These are phyloP conservation scores for Salminus brasiliensis DNA, from an alignment of 2,113 vertebrate genomes.

Conservation along the genomic window DNA sequence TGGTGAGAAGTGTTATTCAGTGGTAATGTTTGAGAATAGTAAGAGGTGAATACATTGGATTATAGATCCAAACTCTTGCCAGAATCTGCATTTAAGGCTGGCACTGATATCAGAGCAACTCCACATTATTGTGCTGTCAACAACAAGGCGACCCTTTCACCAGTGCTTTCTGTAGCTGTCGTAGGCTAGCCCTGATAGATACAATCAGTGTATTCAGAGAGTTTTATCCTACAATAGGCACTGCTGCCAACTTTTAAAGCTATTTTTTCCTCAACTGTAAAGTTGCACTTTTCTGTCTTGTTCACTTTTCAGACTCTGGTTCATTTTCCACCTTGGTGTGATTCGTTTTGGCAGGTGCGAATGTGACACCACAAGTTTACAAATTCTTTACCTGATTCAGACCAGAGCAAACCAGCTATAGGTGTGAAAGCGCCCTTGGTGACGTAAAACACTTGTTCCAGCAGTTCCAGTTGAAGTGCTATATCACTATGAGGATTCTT, in stretches of 20 bases:
- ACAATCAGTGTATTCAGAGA: background rate
- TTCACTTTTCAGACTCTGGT: no score
- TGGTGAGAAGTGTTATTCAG: background rate
- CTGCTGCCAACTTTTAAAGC: background rate
- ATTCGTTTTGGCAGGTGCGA: no score
- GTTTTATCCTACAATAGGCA: background rate
- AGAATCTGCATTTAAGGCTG: background rate
- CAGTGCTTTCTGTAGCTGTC: background rate
- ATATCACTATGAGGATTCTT: no score
- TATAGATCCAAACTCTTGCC: background rate
- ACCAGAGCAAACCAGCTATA: no score
- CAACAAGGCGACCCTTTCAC: background rate
- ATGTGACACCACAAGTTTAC: no score
- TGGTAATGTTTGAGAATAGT: background rate
- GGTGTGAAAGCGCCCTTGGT: no score
- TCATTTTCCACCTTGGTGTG: no score
- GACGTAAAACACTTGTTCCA: no score
- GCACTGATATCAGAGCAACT: background rate
- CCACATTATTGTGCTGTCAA: background rate
- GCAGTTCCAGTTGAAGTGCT: no score
- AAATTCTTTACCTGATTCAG: no score
- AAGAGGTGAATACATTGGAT: background rate
- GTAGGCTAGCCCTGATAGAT: background rate
- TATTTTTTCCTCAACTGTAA: no score
- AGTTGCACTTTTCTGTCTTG: no score